These are phyloP conservation scores for Calonectris borealis DNA, from an alignment of 2,113 vertebrate genomes.

Conservation along the genomic window DNA sequence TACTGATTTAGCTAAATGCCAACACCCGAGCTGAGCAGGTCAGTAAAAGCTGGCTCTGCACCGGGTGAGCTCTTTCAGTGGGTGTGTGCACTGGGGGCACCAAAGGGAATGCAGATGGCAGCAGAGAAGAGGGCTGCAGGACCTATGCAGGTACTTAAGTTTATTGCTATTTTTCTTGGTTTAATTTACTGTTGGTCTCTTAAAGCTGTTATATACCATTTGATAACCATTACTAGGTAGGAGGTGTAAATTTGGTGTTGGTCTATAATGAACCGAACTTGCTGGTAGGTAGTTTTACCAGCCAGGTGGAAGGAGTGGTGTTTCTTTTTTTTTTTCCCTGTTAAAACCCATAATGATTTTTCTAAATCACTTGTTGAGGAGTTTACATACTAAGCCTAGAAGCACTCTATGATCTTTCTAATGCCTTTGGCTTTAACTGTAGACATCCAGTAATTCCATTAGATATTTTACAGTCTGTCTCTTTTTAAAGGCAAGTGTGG, in stretches of 20 bases:
- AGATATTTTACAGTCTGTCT: background rate
- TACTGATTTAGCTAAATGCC: background rate
- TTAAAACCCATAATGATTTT: background rate
- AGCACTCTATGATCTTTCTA: background rate
- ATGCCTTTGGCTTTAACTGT: background rate
- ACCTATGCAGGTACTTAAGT: background rate
- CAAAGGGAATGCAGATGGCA: background rate
- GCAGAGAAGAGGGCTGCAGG: background rate
- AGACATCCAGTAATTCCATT: background rate
- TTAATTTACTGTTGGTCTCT: background rate
- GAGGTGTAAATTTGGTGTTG: background rate
- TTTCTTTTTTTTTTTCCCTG: background rate
- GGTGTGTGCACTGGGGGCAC: accelerated
- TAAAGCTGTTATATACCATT: background rate
- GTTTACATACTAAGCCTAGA: background rate
- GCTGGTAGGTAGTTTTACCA: background rate
- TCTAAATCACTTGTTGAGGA: background rate
- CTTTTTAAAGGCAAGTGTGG: background rate
- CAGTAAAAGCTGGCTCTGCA: background rate
- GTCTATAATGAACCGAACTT: background rate
- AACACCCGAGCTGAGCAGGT: background rate
- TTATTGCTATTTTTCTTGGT: background rate
- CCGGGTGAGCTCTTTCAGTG: accelerated
- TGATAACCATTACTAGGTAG: background rate
- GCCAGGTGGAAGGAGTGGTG: background rate